Percentiles rank a stretch among this genome's conserved stretches.
Evolutionary conservation across 2,888 invertebrate genomes (phyloP).

Genomic region (Volucella zonaria): DNA sequence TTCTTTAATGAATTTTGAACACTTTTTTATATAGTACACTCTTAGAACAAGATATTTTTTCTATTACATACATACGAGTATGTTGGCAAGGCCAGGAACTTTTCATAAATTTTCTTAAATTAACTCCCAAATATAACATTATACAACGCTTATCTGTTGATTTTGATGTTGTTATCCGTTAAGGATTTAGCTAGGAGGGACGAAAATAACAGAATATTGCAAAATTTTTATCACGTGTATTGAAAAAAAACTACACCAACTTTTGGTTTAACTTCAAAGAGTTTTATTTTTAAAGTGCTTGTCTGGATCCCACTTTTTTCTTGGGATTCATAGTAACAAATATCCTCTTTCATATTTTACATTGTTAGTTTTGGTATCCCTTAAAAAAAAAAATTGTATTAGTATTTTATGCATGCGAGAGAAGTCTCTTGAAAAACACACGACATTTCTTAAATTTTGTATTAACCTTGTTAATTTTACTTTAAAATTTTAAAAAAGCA

Average conservation of each 20-base stretch:
- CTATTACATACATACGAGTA: neutral
- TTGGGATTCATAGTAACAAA: neutral
- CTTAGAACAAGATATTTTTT: neutral
- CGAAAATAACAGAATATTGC: neutral
- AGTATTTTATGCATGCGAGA: neutral
- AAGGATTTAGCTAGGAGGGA: neutral
- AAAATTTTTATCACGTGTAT: neutral
- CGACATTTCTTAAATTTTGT: too few relatives aligned
- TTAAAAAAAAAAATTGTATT: too few relatives aligned
- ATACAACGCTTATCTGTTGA: neutral
- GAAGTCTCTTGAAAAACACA: too few relatives aligned
- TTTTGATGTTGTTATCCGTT: neutral
- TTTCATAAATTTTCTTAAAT: neutral
- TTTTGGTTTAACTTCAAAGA: neutral
- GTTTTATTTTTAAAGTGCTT: neutral
- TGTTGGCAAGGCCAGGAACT: neutral
- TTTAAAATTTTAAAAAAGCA: too few relatives aligned
- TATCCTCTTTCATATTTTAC: too few relatives aligned
- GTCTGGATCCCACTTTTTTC: neutral
- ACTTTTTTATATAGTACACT: too few relatives aligned
- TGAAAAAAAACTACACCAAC: neutral
- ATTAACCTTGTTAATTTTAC: too few relatives aligned
- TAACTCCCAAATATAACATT: neutral
- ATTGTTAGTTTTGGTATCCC: neutral
- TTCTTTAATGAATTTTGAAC: too few relatives aligned